Base-by-base conservation (phyloP, 2,888 invertebrate genomes). In the Oxystoma pomonae region DNA sequence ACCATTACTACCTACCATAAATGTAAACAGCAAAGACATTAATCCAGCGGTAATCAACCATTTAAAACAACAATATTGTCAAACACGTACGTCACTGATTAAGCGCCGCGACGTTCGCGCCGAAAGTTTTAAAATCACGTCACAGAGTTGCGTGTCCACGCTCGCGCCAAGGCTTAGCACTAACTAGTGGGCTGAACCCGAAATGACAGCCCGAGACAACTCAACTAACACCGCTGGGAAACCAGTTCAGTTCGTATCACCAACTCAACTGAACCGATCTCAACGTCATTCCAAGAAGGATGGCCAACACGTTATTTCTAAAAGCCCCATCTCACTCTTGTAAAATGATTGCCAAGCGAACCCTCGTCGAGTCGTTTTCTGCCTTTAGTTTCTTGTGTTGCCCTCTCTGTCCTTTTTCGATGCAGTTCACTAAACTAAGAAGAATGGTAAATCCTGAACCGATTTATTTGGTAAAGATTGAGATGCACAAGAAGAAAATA, bases 111-210 rank as follows among this genome's bases (percentile, higher is more conserved):
- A 35, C 35, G 35, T 35, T 3, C 35, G 35, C 35, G 5, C 5
- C 3, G 12, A 7, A 35, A 7, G 35, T 12, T 35, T 35, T 7
- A 35, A 12, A 35, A 35, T 35, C 5, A 35, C 35, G 35, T 35
- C 35, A 35, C 35, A 35, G 35, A 35, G 35, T 35, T 35, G 35
- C 53, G 53, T 17, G 53, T 5, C 19, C 53, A 17, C 53, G n/a
- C 53, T 53, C 53, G 53, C 53, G 53, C 53, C 53, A 19, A 17
- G 16, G 53, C 53, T 53, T 16, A 19, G n/a, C 16, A 53, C 53
- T 53, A 53, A 53, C 53, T 53, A 53, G 53, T 19, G 53, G 53
- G 53, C 53, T 16, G 53, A 19, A n/a, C 53, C 53, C 19, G 53
- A 19, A 5, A 5, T 53, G 53, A 53, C 53, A 53, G 53, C 17